Evolutionary conservation across 1,140 invertebrate species (phyloP).

Genomic region (Trachymyrmex cornetzi): DNA sequence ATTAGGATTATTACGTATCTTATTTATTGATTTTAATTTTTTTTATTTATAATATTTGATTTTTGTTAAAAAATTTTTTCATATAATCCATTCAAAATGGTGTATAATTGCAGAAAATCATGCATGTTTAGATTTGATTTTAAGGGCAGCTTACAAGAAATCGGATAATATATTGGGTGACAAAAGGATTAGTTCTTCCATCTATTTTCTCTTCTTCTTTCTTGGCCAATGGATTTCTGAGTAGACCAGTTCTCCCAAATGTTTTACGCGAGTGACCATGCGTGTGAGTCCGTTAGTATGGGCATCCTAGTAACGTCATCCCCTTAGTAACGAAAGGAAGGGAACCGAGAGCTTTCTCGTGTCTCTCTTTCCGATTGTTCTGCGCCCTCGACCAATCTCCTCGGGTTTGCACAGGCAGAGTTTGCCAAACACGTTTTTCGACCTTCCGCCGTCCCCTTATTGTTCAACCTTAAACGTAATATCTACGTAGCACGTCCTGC

Average conservation of each 20-base stretch:
- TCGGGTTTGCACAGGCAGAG: slow-evolving; percentile 48
- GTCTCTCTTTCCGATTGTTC: slow-evolving; percentile 75
- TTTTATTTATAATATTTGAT: not conserved
- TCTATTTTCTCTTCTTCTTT: too few relatives aligned
- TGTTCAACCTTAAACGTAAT: slow-evolving; percentile 61
- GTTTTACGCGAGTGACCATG: slow-evolving; percentile 47
- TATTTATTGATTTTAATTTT: not conserved
- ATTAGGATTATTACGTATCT: not conserved
- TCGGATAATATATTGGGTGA: slow-evolving; percentile 46
- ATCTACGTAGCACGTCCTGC: slow-evolving; percentile 67
- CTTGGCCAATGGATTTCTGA: too few relatives aligned
- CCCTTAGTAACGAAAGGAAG: slow-evolving; percentile 68
- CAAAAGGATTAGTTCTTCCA: slow-evolving; percentile 64
- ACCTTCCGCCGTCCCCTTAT: slow-evolving; percentile 49
- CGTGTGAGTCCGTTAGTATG: slow-evolving; percentile 29
- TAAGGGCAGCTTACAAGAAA: slow-evolving; percentile 7
- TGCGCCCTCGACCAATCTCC: slow-evolving; percentile 78
- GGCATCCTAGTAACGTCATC: slow-evolving; percentile 45
- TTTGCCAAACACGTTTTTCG: slow-evolving; percentile 60
- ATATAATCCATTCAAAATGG: slow-evolving; percentile 16
- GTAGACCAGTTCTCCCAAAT: slow-evolving; percentile 48
- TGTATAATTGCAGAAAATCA: slow-evolving; percentile 18
- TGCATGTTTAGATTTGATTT: slow-evolving; percentile 65
- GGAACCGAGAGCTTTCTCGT: slow-evolving; percentile 84
- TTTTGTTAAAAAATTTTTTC: slow-evolving; percentile 61